Percentiles rank a stretch among this genome's conserved stretches.
Conservation (phyloP, 2,888 invertebrate genomes). For the Dysmachus trigonus region DNA sequence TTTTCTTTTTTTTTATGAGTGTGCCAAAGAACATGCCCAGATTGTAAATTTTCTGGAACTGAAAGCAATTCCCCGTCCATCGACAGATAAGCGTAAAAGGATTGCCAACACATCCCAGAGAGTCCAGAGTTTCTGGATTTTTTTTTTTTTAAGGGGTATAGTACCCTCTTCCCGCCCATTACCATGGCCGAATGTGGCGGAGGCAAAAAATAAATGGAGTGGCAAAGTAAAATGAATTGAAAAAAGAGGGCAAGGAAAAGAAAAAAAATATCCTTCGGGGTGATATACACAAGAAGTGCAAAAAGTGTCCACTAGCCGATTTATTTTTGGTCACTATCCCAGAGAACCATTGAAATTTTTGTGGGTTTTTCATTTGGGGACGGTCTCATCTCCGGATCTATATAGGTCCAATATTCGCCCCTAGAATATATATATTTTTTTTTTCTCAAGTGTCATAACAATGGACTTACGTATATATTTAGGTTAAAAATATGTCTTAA, state of each 20-base stretch:
- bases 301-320: constrained; percentile 38
- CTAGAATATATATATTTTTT: background rate
- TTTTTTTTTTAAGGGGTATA: background rate
- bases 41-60: constrained; percentile 48
- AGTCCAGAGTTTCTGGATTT: background rate
- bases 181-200: constrained; percentile 25
- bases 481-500: constrained; percentile 23
- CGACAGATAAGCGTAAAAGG: constrained; percentile 47
- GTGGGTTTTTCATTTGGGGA: constrained; percentile 3
- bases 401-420: background rate
- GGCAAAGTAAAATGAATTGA: constrained; percentile 47
- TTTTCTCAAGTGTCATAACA: constrained; percentile 34
- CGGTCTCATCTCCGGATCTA: constrained; percentile 7
- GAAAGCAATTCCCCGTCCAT: constrained; percentile 46
- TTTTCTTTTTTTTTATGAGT: constrained; percentile 6
- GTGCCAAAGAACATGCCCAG: constrained; percentile 45
- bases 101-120: constrained; percentile 40
- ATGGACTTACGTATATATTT: constrained; percentile 23
- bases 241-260: background rate
- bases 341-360: constrained; percentile 36
- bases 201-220: constrained; percentile 46
- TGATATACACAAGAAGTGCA: constrained; percentile 34
- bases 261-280: constrained; percentile 22
- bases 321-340: constrained; percentile 38
- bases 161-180: constrained; percentile 20